Evolutionary conservation across 2,888 invertebrate genomes (phyloP).

Genomic region (Seira ritae): DNA sequence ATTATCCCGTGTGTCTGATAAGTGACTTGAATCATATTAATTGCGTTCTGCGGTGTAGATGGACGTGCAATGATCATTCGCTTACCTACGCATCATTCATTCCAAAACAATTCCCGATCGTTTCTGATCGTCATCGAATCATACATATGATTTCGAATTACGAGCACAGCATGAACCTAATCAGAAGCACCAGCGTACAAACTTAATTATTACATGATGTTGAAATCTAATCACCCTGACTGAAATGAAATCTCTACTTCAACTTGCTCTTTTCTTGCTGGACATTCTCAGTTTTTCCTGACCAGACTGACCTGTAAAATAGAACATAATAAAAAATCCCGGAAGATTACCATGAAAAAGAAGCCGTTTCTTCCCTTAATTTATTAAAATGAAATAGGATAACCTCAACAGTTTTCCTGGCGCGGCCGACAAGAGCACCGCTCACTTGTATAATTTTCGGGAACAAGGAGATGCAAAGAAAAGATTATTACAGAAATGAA

Average conservation of each 20-base stretch:
- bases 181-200: not conserved
- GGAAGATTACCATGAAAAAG: slow-evolving; percentile 7
- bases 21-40: too few relatives aligned
- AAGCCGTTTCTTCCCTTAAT: not conserved
- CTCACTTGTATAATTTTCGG: slow-evolving; percentile 5
- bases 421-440: not conserved
- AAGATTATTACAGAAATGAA: not conserved
- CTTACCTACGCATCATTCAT: too few relatives aligned
- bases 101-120: too few relatives aligned
- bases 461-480: not conserved
- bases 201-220: not conserved
- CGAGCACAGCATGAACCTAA: not conserved
- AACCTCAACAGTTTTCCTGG: not conserved
- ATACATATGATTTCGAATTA: not conserved
- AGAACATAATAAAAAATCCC: not conserved
- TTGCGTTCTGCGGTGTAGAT: too few relatives aligned
- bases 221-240: not conserved
- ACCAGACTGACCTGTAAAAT: too few relatives aligned
- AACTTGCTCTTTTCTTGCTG: not conserved
- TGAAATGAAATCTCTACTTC: not conserved
- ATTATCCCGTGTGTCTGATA: too few relatives aligned
- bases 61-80: too few relatives aligned
- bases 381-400: slow-evolving; percentile 11
- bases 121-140: not conserved
- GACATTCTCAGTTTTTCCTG: too few relatives aligned